Base-by-base conservation (phyloP, 2,888 invertebrate genomes). In the Papilio gigon region DNA sequence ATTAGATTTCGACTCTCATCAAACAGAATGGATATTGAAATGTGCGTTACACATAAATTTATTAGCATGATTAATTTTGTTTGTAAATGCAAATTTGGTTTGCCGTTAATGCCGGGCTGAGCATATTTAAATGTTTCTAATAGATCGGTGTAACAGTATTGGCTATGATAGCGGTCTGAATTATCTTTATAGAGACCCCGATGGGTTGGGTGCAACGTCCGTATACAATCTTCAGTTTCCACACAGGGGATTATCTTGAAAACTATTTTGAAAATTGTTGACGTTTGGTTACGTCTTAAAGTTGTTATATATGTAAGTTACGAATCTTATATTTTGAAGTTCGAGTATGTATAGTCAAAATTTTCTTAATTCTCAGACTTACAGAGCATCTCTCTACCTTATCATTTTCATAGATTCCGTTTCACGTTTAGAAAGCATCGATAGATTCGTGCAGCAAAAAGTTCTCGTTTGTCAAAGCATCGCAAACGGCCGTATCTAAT, bases 111-210 rank as follows among this genome's bases (percentile, higher is more conserved):
- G 73, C 72, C 25, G n/a, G n/a, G 69, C 58, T 37, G 14, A 47
- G 50, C 58, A 58, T 63, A 68, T 63, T 61, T 67, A 56, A 58
- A 56, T 33, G 42, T 65, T 65, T 50, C 37, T 50, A 44, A 50
- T 67, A 47, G 67, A 53, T 70, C 68, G 47, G 61, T 64, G 64
- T 72, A 73, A 67, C 59, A 72, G 74, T 77, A 75, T 71, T 74
- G 72, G 68, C 68, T 66, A 74, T 73, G 69, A 73, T 82, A 84
- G 79, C 81, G 76, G 81, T 78, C 72, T 20, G 68, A 74, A 77
- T 83, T 79, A 78, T 82, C 82, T 73, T 81, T 77, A 75, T 71
- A 77, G 81, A 76, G 72, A 69, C 73, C 60, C 71, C 56, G 62
- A 78, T 76, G 74, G 73, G 76, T 78, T 76, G 77, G 67, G 70